phyloP scores from a whole-genome alignment of 2,797 vertebrate species.

The Neoniphon sammara region DNA sequence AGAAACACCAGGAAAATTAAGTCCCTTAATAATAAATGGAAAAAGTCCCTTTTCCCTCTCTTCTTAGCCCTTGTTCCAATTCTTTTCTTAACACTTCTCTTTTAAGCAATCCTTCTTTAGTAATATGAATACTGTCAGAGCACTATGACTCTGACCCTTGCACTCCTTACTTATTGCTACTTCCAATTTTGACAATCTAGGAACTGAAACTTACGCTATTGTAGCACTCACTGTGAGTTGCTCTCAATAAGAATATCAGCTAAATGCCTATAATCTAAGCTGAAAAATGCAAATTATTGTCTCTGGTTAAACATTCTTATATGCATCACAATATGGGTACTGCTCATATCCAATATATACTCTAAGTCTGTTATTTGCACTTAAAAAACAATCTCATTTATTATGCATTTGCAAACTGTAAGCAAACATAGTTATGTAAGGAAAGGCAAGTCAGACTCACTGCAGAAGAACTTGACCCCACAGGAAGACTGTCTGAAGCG shows the following conservation, averaged over 20 bases:
- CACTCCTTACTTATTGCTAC: not conserved
- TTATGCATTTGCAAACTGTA: not conserved
- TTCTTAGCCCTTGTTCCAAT: not conserved
- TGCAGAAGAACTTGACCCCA: slow-evolving; percentile 99
- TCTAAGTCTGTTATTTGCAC: not conserved
- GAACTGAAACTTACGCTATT: not conserved
- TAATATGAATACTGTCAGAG: not conserved
- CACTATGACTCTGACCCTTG: not conserved
- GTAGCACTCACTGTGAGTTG: not conserved
- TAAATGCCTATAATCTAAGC: too few species aligned
- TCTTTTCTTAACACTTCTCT: not conserved
- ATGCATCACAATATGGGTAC: not conserved
- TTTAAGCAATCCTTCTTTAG: not conserved
- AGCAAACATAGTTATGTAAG: slow-evolving; percentile 17
- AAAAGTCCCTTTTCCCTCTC: not conserved
- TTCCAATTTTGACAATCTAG: not conserved
- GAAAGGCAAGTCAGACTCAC: slow-evolving; percentile 83
- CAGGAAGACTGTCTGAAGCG: slow-evolving; percentile 98
- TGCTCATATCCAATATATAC: not conserved
- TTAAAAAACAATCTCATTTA: not conserved
- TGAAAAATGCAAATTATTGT: not conserved
- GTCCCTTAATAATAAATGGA: not conserved
- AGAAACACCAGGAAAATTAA: not conserved
- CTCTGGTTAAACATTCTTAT: not conserved
- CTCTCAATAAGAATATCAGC: too few species aligned